Evolutionary conservation across 2,888 invertebrate genomes (phyloP).

Genomic region (Volucella inflata): DNA sequence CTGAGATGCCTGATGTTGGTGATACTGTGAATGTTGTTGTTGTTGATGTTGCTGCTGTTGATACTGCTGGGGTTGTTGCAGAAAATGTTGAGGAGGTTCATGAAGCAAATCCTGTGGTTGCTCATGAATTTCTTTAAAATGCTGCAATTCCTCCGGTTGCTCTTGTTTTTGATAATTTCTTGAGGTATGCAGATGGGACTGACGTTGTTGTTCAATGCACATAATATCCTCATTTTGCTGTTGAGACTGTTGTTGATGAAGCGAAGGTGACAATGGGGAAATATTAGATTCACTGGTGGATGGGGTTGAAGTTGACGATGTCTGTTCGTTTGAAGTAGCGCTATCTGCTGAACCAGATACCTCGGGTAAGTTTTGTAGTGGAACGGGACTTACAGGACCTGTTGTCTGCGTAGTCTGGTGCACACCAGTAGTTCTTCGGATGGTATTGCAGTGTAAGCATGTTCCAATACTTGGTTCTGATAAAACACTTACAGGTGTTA

Average conservation of each 20-base stretch:
- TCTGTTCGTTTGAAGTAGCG: slow-evolving; percentile 61
- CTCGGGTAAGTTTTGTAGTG: slow-evolving; percentile 78
- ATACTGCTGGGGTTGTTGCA: slow-evolving; percentile 45
- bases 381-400: slow-evolving; percentile 83
- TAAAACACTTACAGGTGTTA: slow-evolving; percentile 78
- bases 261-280: slow-evolving; percentile 76
- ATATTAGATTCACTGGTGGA: slow-evolving; percentile 78
- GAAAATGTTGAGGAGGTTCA: slow-evolving; percentile 64
- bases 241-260: slow-evolving; percentile 64
- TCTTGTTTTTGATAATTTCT: slow-evolving; percentile 44
- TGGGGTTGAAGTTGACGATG: slow-evolving; percentile 75
- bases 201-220: slow-evolving; percentile 72
- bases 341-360: slow-evolving; percentile 45
- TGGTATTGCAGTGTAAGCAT: slow-evolving; percentile 83
- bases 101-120: slow-evolving; percentile 58
- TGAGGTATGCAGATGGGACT: slow-evolving; percentile 22
- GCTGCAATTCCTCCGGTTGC: slow-evolving; percentile 51
- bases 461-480: slow-evolving; percentile 78
- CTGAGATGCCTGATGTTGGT: slow-evolving; percentile 58
- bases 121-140: slow-evolving; percentile 52
- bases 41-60: slow-evolving; percentile 63
- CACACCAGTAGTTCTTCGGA: slow-evolving; percentile 83
- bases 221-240: slow-evolving; percentile 56
- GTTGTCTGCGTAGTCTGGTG: slow-evolving; percentile 84
- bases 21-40: slow-evolving; percentile 54